phyloP scores from a whole-genome alignment of 2,113 vertebrate species.

The Camelus bactrianus region DNA sequence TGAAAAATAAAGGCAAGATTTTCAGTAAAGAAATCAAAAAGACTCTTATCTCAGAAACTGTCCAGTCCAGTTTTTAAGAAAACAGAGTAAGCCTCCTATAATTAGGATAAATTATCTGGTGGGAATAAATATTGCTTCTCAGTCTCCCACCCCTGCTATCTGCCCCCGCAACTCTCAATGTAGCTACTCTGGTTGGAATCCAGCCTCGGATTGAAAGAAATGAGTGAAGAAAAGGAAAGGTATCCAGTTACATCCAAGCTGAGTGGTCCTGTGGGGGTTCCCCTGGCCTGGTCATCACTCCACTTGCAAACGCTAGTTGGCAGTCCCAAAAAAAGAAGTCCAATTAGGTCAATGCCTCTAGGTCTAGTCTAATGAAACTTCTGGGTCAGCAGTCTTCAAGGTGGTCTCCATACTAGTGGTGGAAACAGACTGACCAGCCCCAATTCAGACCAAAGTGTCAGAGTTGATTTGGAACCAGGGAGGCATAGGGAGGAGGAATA shows the following conservation, averaged over 20 bases:
- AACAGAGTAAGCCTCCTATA: not conserved
- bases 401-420: not conserved
- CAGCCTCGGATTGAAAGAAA: not conserved
- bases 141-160: not conserved
- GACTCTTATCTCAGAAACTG: slow-evolving; percentile 7
- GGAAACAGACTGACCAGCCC: not conserved
- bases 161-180: not conserved
- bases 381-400: not conserved
- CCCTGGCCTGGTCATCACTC: not conserved
- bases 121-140: not conserved
- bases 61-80: not conserved
- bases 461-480: not conserved
- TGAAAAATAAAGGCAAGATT: not conserved
- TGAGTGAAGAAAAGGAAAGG: not conserved
- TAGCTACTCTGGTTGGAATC: not conserved
- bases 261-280: not conserved
- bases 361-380: not conserved
- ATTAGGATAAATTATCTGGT: not conserved
- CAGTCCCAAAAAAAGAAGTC: not conserved
- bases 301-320: not conserved
- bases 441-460: not conserved
- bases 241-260: not conserved
- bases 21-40: not conserved
- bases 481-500: not conserved
- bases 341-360: not conserved